phyloP scores from a whole-genome alignment of 1,140 invertebrate genomes.

The Polypedilum vanderplanki region DNA sequence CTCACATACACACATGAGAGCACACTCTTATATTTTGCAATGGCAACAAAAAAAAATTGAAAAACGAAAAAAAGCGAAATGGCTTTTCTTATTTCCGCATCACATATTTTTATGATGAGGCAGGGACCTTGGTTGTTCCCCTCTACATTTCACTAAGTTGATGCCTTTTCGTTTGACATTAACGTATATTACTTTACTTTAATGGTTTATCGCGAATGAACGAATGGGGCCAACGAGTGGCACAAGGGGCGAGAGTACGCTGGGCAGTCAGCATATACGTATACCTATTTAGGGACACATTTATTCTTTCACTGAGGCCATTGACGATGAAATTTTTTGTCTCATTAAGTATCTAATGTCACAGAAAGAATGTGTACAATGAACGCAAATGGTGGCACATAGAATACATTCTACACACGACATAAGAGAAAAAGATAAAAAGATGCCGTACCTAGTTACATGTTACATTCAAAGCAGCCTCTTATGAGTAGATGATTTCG shows the following conservation, averaged over 20 bases:
- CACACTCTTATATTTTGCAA: not conserved
- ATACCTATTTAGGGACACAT: not conserved
- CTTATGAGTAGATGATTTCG: not conserved
- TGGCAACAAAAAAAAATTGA: not conserved
- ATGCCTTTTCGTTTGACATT: not conserved
- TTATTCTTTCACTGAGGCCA: constrained; percentile 10
- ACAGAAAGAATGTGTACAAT: constrained; percentile 9
- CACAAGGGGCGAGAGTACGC: not conserved
- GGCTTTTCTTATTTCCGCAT: constrained; percentile 15
- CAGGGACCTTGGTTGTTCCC: not conserved
- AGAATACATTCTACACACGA: not conserved
- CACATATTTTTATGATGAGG: constrained; percentile 21
- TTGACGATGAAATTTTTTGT: constrained; percentile 19
- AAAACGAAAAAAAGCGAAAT: not conserved
- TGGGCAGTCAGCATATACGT: not conserved
- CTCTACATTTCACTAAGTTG: too few relatives aligned
- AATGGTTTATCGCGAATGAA: constrained; percentile 11
- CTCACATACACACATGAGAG: not conserved
- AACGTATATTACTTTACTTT: not conserved
- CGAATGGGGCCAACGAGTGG: not conserved
- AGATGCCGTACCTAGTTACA: not conserved
- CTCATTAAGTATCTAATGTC: constrained; percentile 24
- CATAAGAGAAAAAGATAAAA: not conserved
- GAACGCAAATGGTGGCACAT: not conserved
- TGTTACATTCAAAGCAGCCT: not conserved